Percentiles rank a stretch among this genome's conserved stretches.
phyloP scores from a whole-genome alignment of 2,888 invertebrate species.

The Patella pellucida region DNA sequence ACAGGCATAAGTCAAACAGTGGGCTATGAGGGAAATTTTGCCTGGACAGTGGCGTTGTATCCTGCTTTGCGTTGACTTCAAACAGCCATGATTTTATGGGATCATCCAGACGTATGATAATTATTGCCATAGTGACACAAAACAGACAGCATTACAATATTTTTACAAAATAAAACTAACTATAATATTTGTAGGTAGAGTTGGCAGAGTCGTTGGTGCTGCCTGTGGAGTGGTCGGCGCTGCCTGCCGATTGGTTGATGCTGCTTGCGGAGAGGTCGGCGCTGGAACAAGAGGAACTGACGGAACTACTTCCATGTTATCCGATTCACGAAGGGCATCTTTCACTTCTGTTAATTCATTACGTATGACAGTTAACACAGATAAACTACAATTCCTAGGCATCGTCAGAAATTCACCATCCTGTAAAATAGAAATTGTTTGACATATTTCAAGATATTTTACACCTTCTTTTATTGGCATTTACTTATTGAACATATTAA shows the following conservation, averaged over 20 bases:
- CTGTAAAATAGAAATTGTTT: constrained; percentile 38
- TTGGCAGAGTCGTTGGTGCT: constrained; percentile 3
- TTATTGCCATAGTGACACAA: no score
- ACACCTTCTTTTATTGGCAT: no score
- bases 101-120: no score
- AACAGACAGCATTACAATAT: no score
- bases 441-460: no score
- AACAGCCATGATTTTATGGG: no score
- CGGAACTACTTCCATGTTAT: neutral
- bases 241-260: neutral
- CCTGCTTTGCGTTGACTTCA: no score
- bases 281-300: constrained; percentile 21
- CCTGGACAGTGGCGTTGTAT: no score
- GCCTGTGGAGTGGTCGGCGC: constrained; percentile 10
- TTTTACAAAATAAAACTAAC: neutral
- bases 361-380: constrained; percentile 41
- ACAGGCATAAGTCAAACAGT: no score
- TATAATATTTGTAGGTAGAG: constrained; percentile 15
- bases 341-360: constrained; percentile 39
- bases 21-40: no score
- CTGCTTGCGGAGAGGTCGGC: constrained; percentile 9
- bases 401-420: constrained; percentile 63
- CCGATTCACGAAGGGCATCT: constrained; percentile 28
- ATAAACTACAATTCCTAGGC: constrained; percentile 54
- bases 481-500: no score